Percentiles rank a stretch among this genome's conserved stretches.
These are phyloP conservation scores for Cheilosia grossa DNA, from an alignment of 2,888 invertebrate genomes.

Conservation along the genomic window DNA sequence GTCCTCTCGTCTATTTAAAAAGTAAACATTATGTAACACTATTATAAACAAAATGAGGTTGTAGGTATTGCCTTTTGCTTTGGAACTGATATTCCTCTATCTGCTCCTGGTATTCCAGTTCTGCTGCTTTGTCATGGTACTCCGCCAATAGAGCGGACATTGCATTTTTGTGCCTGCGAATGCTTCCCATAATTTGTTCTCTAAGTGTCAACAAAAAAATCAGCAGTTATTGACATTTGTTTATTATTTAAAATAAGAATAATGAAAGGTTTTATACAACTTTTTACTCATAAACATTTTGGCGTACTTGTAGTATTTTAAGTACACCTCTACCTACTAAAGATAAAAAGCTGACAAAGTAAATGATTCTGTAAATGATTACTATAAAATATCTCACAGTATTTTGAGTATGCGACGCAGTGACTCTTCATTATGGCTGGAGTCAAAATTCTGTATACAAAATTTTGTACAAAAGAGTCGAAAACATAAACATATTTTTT, in stretches of 20 bases:
- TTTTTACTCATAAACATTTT: no score
- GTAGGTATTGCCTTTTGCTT: constrained; percentile 78
- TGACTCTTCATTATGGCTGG: no score
- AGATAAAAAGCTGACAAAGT: no score
- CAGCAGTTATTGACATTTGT: neutral
- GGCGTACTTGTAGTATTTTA: no score
- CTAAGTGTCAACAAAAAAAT: constrained; percentile 80
- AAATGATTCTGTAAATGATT: no score
- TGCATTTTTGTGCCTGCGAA: constrained; percentile 87
- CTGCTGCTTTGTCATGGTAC: constrained; percentile 86
- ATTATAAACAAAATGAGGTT: neutral
- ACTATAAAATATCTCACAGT: no score
- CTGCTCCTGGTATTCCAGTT: constrained; percentile 81
- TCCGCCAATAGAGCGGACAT: constrained; percentile 89
- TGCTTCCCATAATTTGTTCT: constrained; percentile 88
- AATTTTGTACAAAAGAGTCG: no score
- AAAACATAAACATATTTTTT: no score
- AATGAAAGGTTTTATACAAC: neutral
- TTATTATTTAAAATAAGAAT: neutral
- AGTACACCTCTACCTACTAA: no score
- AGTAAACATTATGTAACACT: neutral
- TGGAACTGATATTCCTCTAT: constrained; percentile 80
- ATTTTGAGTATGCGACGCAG: no score
- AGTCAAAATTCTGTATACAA: neutral
- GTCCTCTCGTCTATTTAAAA: constrained; percentile 85